These are phyloP conservation scores for Dreissena rostriformis DNA, from an alignment of 1,140 invertebrate genomes.

Conservation along the genomic window DNA sequence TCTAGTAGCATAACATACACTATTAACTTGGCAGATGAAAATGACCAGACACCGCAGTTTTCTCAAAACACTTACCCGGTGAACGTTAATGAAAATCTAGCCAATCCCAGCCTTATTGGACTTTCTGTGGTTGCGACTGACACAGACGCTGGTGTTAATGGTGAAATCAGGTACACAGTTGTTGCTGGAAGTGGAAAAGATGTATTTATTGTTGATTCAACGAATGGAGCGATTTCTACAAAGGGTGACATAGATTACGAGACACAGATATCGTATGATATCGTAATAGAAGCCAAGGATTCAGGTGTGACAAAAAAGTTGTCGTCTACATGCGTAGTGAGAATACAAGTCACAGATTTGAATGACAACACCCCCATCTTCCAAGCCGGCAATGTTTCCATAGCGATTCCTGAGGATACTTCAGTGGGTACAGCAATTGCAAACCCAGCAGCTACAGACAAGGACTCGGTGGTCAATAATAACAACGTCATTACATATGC, in stretches of 20 bases:
- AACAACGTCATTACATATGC: constrained; percentile 44
- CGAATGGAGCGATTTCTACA: constrained; percentile 37
- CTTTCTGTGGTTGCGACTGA: constrained; percentile 53
- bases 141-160: constrained; percentile 60
- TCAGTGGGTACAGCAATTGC: constrained; percentile 28
- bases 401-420: constrained; percentile 37
- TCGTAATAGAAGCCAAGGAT: constrained; percentile 55
- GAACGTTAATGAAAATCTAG: constrained; percentile 51
- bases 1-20: constrained; percentile 59
- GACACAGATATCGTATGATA: constrained; percentile 39
- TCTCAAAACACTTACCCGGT: constrained; percentile 39
- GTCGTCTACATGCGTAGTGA: constrained; percentile 48
- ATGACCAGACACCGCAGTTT: constrained; percentile 85
- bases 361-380: constrained; percentile 53
- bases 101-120: constrained; percentile 1
- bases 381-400: constrained; percentile 32
- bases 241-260: constrained; percentile 50
- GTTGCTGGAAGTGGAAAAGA: constrained; percentile 47
- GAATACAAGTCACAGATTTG: constrained; percentile 53
- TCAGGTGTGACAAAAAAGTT: not conserved
- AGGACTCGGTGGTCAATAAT: constrained; percentile 41
- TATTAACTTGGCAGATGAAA: constrained; percentile 86
- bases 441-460: constrained; percentile 32
- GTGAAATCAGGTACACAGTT: constrained; percentile 51
- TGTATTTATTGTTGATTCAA: constrained; percentile 36